Percentiles rank a stretch among this genome's conserved stretches.
These are phyloP conservation scores for Limenitis camilla DNA, from an alignment of 2,888 invertebrate genomes.

Conservation along the genomic window DNA sequence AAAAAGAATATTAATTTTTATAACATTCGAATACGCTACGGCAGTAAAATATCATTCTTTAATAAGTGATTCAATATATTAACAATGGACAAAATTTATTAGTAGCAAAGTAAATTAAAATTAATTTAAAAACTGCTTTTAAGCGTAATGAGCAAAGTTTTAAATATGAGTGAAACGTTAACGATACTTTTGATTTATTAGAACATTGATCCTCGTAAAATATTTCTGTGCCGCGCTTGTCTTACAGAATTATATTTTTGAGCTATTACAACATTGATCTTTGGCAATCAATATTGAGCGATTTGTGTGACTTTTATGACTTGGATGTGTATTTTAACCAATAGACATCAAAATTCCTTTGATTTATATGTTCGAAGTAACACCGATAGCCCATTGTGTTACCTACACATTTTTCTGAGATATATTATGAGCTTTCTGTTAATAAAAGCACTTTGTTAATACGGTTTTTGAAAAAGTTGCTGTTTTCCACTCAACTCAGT, in stretches of 20 bases:
- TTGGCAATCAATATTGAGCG: slow-evolving; percentile 24
- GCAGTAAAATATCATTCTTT: no score
- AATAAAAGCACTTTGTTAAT: no score
- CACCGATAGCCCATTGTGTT: no score
- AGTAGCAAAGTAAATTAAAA: background rate
- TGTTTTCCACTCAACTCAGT: background rate
- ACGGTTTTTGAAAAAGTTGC: background rate
- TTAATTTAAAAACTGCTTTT: background rate
- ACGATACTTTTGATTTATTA: slow-evolving; percentile 33
- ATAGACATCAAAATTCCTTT: background rate
- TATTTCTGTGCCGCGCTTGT: slow-evolving; percentile 30
- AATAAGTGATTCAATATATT: no score
- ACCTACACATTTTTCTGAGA: no score
- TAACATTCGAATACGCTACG: no score
- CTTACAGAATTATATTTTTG: slow-evolving; percentile 30
- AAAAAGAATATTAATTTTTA: no score
- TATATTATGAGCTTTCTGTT: no score
- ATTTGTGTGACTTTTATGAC: background rate
- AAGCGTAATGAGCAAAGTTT: slow-evolving; percentile 5
- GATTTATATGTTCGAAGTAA: background rate
- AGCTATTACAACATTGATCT: slow-evolving; percentile 30
- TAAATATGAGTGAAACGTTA: slow-evolving; percentile 5
- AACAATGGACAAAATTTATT: no score
- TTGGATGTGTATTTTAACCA: background rate
- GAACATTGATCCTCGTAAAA: slow-evolving; percentile 44